Evolutionary conservation across 2,888 invertebrate genomes (phyloP), one percentile per base, ranked within the genome.

Genomic region (Heliconius charithonia): DNA sequence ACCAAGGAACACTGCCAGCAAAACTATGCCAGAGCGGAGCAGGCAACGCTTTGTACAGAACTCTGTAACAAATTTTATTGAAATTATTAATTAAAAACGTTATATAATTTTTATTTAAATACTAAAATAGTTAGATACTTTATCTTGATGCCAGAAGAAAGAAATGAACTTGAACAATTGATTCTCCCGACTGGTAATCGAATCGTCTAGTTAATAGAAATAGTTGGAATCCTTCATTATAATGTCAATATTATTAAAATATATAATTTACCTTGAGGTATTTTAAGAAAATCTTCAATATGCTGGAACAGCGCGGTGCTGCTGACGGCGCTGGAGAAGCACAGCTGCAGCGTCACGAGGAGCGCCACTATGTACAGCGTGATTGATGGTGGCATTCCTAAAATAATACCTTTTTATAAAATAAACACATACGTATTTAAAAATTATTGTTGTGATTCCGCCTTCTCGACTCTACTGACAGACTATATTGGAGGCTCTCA

Each of bases 261-360:
- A 62, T 13, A 41, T 41, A n/a, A 45, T 93, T 86, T 91, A 98
- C 98, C 95, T 95, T 96, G 96, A 1, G 97, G 96, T 79, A 98
- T 95, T 37, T 95, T 95, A 25, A 98, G 92, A 75, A 96, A 93
- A 84, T 98, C 97, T 89, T 98, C 98, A 59, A 98, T 90, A 83
- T 98, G 97, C 87, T 98, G 97, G 87, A 97, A 97, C 29, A 98
- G 95, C 0, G 98, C 97, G 0, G 97, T 97, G 85, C 97, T 97
- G 12, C 97, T 96, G 6, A 98, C 96, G 0, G 97, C 97, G 82
- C 97, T 97, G 6, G 97, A 97, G 66, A 98, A 92, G 84, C 97
- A 97, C 1, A 98, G 94, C 87, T 98, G 98, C 37, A 97, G 85
- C 0, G 97, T 97, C 63, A 98, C 97, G 45, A 98, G 92, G 41